Evolutionary conservation across 2,888 invertebrate genomes (phyloP).

Genomic region (Drosophila picticornis): DNA sequence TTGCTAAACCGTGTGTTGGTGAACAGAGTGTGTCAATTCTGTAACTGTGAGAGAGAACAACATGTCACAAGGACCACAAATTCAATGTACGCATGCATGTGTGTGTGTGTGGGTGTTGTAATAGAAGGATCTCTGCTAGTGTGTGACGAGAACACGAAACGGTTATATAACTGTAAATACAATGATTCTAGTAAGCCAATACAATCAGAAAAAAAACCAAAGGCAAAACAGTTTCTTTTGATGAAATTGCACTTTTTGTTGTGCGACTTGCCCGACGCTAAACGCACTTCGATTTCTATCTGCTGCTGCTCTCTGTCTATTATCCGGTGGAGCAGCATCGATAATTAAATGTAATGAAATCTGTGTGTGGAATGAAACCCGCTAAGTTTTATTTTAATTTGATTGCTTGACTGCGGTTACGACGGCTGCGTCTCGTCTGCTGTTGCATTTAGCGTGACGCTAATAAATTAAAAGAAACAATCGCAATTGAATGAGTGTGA

Average conservation of each 20-base stretch:
- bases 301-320: background rate
- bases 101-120: conserved; percentile 14
- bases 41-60: conserved; percentile 1
- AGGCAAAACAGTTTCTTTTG: conserved; percentile 21
- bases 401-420: conserved; percentile 52
- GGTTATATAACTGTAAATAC: conserved; percentile 49
- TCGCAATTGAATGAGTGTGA: conserved; percentile 14
- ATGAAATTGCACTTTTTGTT: conserved; percentile 49
- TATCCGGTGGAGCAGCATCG: conserved; percentile 21
- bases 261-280: conserved; percentile 31
- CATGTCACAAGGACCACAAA: background rate
- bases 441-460: conserved; percentile 67
- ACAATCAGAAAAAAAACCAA: background rate
- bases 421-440: conserved; percentile 49
- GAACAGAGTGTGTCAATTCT: background rate
- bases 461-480: conserved; percentile 70
- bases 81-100: background rate
- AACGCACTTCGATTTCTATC: conserved; percentile 16
- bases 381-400: conserved; percentile 75
- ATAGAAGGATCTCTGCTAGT: conserved; percentile 43
- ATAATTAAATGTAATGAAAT: conserved; percentile 71
- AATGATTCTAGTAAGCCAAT: conserved; percentile 33
- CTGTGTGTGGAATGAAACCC: conserved; percentile 68
- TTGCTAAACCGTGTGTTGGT: conserved; percentile 7
- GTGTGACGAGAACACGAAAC: conserved; percentile 12